Conservation (phyloP, 1,140 invertebrate genomes). For the Rhyzopertha dominica region DNA sequence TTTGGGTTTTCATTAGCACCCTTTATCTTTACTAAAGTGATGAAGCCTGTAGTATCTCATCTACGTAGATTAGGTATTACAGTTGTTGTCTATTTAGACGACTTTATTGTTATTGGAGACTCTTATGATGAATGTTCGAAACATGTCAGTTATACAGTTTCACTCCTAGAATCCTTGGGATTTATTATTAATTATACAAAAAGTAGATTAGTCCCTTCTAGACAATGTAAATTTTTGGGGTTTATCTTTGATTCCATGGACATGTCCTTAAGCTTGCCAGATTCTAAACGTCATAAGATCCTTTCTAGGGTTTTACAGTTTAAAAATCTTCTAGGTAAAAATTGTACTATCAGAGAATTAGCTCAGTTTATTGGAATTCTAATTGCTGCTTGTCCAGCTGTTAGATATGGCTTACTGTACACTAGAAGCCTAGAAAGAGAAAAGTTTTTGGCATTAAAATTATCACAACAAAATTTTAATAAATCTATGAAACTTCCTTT, state of each 20-base stretch:
- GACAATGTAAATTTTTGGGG: constrained; percentile 22
- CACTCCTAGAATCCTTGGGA: constrained; percentile 23
- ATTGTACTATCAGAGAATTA: constrained; percentile 29
- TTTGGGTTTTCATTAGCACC: constrained; percentile 18
- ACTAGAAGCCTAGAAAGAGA: constrained; percentile 24
- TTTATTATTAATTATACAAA: constrained; percentile 27
- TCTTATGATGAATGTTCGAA: constrained; percentile 6
- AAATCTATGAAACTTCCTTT: constrained; percentile 9
- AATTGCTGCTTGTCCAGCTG: constrained; percentile 23
- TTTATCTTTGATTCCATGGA: constrained; percentile 29
- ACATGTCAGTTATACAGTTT: constrained; percentile 13
- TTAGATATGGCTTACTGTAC: constrained; percentile 26
- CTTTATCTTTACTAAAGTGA: constrained; percentile 26
- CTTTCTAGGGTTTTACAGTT: not conserved
- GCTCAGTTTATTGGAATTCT: constrained; percentile 27
- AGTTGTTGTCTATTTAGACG: constrained; percentile 11
- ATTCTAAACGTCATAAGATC: not conserved
- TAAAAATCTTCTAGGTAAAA: constrained; percentile 3
- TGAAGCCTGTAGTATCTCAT: constrained; percentile 23
- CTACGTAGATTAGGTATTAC: constrained; percentile 16
- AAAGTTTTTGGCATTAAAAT: constrained; percentile 15
- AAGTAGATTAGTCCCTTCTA: constrained; percentile 18
- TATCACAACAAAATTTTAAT: constrained; percentile 14
- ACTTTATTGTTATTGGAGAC: constrained; percentile 7
- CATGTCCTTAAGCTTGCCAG: constrained; percentile 15